phyloP scores from a whole-genome alignment of 2,113 vertebrate genomes.

The Cephalopholis sonnerati region DNA sequence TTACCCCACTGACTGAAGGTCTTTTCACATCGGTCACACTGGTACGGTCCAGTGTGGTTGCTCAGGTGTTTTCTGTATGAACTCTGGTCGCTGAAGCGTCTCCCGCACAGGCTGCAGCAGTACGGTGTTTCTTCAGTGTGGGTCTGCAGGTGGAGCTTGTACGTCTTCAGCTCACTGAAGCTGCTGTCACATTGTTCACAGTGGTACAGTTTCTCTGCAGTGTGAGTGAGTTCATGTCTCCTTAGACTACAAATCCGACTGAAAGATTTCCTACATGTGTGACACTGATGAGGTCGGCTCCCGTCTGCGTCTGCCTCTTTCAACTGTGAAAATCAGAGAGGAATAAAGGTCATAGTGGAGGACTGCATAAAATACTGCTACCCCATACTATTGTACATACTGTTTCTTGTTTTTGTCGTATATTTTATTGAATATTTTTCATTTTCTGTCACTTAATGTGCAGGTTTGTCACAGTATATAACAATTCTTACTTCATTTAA shows the following conservation, averaged over 20 bases:
- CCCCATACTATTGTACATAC: too few species aligned
- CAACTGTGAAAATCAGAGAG: constrained; percentile 8
- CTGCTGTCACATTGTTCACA: constrained; percentile 45
- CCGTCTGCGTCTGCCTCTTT: neutral
- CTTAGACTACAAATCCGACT: constrained; percentile 41
- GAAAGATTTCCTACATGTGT: constrained; percentile 38
- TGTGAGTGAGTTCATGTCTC: constrained; percentile 39
- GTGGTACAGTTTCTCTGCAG: neutral
- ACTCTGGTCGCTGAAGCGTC: constrained; percentile 29
- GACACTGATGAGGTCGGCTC: constrained; percentile 42
- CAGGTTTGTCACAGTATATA: too few species aligned
- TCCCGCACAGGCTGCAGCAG: constrained; percentile 37
- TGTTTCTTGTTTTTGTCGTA: too few species aligned
- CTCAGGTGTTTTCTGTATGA: constrained; percentile 40
- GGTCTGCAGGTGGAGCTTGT: constrained; percentile 26
- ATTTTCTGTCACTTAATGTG: too few species aligned
- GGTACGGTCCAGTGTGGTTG: constrained; percentile 31
- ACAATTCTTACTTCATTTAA: too few species aligned
- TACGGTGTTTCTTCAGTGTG: constrained; percentile 32
- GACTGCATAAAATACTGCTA: too few species aligned
- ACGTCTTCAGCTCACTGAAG: constrained; percentile 20
- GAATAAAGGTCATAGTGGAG: too few species aligned
- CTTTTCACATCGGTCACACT: constrained; percentile 55
- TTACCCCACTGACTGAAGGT: constrained; percentile 19
- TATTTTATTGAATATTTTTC: too few species aligned